phyloP scores from a whole-genome alignment of 2,113 vertebrate genomes.

The Colius striatus region DNA sequence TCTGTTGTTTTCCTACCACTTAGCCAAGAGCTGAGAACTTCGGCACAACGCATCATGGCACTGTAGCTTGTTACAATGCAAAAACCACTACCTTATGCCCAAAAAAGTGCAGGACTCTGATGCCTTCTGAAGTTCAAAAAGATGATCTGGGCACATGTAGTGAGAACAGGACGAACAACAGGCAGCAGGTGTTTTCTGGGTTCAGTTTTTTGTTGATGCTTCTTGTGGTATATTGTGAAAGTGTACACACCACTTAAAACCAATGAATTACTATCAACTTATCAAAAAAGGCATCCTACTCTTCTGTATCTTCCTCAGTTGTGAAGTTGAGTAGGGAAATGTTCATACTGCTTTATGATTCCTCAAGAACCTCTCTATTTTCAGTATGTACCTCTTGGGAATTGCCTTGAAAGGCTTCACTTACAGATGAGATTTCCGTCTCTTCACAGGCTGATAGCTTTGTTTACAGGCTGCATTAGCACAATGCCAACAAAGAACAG shows the following conservation, averaged over 20 bases:
- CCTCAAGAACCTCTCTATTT: background rate
- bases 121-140: background rate
- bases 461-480: background rate
- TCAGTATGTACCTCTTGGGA: background rate
- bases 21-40: background rate
- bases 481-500: background rate
- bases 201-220: background rate
- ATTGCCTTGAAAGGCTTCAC: background rate
- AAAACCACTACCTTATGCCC: background rate
- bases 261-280: background rate
- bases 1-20: background rate
- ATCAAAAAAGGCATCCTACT: background rate
- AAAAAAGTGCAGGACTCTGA: background rate
- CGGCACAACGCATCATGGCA: rapidly evolving
- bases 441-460: background rate
- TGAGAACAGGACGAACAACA: background rate
- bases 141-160: background rate
- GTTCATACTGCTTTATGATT: background rate
- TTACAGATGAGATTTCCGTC: background rate
- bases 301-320: background rate
- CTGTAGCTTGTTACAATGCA: background rate
- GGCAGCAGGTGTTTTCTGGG: background rate
- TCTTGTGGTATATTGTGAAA: background rate
- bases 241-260: background rate
- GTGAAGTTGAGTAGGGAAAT: background rate